Conservation (phyloP, 1,140 invertebrate species). For the Drosophila pandora region DNA sequence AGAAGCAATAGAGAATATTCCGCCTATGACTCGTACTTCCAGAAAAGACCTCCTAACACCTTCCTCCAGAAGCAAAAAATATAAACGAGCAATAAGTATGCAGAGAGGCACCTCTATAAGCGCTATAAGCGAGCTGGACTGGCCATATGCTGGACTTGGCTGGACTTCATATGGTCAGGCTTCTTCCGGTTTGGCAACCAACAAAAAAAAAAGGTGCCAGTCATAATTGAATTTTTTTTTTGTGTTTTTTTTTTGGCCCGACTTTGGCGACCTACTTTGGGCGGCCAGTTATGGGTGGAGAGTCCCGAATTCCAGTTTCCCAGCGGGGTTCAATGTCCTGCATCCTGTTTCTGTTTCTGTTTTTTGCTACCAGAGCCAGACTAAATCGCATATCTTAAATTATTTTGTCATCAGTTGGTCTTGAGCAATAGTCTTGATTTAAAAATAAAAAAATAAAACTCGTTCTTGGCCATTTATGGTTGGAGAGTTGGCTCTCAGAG, state of each 20-base stretch:
- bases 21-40: too few relatives aligned
- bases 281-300: background rate
- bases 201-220: constrained; percentile 9
- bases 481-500: too few relatives aligned
- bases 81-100: background rate
- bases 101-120: background rate
- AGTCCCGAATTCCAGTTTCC: constrained; percentile 30
- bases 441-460: constrained; percentile 6
- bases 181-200: constrained; percentile 24
- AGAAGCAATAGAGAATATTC: too few relatives aligned
- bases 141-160: constrained; percentile 24
- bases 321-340: constrained; percentile 34
- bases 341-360: constrained; percentile 4
- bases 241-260: background rate
- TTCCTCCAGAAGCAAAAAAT: too few relatives aligned
- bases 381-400: background rate
- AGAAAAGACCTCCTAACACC: too few relatives aligned
- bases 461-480: constrained; percentile 31
- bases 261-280: background rate
- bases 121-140: constrained; percentile 1
- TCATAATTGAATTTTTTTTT: constrained; percentile 19
- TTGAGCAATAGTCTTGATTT: background rate
- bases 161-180: constrained; percentile 23
- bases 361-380: background rate
- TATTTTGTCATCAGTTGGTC: background rate